phyloP scores from a whole-genome alignment of 2,113 vertebrate genomes.

The Mus spicilegus region DNA sequence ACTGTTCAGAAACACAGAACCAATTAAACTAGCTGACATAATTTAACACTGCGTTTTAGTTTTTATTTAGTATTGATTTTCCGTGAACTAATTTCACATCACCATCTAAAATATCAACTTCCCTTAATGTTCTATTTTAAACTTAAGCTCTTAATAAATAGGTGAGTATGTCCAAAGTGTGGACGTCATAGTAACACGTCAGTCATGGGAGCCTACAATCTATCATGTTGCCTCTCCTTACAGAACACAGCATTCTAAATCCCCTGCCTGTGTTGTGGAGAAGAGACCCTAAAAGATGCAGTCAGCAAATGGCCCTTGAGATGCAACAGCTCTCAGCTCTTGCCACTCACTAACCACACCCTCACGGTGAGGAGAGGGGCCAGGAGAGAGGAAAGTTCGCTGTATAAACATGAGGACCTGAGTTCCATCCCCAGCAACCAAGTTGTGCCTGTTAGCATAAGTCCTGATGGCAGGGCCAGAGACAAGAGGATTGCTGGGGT shows the following conservation, averaged over 20 bases:
- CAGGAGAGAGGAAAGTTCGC: not conserved
- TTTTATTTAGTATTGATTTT: not conserved
- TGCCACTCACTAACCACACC: not conserved
- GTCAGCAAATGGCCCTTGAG: not conserved
- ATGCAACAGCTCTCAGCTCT: constrained; percentile 14
- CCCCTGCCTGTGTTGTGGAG: not conserved
- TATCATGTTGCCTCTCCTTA: not conserved
- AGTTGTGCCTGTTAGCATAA: not conserved
- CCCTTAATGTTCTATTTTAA: constrained; percentile 50
- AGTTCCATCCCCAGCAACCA: not conserved
- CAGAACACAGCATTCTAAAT: not conserved
- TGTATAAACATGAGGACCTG: not conserved
- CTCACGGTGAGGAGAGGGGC: not conserved
- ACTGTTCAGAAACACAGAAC: not conserved
- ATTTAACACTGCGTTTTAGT: not conserved
- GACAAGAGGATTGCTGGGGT: not conserved
- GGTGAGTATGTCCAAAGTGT: not conserved
- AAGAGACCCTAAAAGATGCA: not conserved
- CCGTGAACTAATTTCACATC: not conserved
- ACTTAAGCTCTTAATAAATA: not conserved
- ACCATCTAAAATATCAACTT: not conserved
- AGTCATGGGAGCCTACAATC: not conserved
- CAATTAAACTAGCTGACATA: not conserved
- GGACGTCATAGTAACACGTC: not conserved
- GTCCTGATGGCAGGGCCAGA: not conserved